A percentile compares a stretch with the other conserved stretches of the same genome.
These are phyloP conservation scores for Tauraco hartlaubi DNA, from an alignment of 2,797 vertebrate species.

Conservation along the genomic window DNA sequence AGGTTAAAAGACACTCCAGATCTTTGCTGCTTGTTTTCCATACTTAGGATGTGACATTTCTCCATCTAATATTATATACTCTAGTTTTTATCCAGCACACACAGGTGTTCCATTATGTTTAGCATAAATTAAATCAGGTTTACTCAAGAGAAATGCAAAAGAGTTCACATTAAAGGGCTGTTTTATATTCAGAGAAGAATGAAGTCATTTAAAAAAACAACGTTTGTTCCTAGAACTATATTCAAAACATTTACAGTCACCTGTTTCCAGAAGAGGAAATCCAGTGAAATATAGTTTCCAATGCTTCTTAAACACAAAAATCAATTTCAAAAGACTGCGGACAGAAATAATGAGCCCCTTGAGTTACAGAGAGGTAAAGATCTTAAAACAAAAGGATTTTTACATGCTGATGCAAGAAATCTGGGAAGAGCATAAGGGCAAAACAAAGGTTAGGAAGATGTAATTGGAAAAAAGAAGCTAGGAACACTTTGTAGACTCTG, in stretches of 20 bases:
- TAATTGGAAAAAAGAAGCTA: not conserved
- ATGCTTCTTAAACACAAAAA: not conserved
- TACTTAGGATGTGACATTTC: not conserved
- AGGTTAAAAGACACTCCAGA: not conserved
- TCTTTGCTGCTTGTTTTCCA: not conserved
- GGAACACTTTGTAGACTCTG: not conserved
- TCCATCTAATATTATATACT: not conserved
- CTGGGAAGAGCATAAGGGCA: not conserved
- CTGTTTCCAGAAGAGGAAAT: not conserved
- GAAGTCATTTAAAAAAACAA: not conserved
- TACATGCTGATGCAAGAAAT: not conserved
- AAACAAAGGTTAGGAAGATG: slow-evolving; percentile 3
- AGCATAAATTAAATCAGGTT: slow-evolving; percentile 57
- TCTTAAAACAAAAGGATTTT: slow-evolving; percentile 24
- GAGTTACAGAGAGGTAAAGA: not conserved
- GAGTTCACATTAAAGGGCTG: not conserved
- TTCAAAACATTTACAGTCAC: slow-evolving; percentile 12
- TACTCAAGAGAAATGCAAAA: slow-evolving; percentile 36
- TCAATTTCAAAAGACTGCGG: not conserved
- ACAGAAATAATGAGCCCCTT: not conserved
- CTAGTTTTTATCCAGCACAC: not conserved
- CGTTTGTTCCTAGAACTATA: not conserved
- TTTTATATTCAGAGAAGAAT: slow-evolving; percentile 44
- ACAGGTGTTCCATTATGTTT: slow-evolving; percentile 45
- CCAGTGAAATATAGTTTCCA: not conserved